Evolutionary conservation across 2,888 invertebrate species (phyloP).

Genomic region (Pheosia tremula): DNA sequence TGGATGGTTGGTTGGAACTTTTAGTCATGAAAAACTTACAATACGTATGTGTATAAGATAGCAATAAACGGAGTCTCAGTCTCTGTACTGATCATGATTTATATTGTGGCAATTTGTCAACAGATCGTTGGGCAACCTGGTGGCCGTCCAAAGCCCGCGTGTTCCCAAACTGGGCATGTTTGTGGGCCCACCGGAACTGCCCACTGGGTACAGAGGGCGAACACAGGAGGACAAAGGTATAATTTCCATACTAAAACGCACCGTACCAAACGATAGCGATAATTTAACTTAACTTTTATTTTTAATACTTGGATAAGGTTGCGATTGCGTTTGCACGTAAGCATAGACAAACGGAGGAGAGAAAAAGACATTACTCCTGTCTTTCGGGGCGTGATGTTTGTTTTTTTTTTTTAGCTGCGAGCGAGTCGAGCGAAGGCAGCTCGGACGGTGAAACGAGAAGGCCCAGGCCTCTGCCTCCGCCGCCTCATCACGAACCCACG

Average conservation of each 20-base stretch:
- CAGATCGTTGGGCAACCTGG: constrained; percentile 76
- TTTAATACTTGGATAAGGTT: too few species aligned
- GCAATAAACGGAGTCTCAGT: too few species aligned
- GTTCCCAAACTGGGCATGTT: constrained; percentile 89
- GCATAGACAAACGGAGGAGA: too few species aligned
- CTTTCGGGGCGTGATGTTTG: not conserved
- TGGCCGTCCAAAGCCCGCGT: constrained; percentile 94
- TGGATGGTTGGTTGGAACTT: too few species aligned
- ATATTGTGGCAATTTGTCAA: constrained; percentile 5
- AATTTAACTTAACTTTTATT: too few species aligned
- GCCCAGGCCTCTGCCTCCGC: constrained; percentile 70
- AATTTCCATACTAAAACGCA: too few species aligned
- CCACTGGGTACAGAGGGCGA: constrained; percentile 77
- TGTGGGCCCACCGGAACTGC: constrained; percentile 87
- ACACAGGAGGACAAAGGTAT: constrained; percentile 82
- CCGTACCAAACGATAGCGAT: too few species aligned
- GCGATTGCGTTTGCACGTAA: too few species aligned
- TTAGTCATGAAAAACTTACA: too few species aligned
- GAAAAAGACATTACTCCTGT: too few species aligned
- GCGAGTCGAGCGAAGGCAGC: constrained; percentile 85
- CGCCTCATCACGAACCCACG: constrained; percentile 73
- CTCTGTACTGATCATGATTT: not conserved
- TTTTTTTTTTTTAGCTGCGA: constrained; percentile 59
- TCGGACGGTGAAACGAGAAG: constrained; percentile 73
- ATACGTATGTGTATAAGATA: too few species aligned